Evolutionary conservation across 2,888 invertebrate species (phyloP).

Genomic region (Dicroscelio sp.): DNA sequence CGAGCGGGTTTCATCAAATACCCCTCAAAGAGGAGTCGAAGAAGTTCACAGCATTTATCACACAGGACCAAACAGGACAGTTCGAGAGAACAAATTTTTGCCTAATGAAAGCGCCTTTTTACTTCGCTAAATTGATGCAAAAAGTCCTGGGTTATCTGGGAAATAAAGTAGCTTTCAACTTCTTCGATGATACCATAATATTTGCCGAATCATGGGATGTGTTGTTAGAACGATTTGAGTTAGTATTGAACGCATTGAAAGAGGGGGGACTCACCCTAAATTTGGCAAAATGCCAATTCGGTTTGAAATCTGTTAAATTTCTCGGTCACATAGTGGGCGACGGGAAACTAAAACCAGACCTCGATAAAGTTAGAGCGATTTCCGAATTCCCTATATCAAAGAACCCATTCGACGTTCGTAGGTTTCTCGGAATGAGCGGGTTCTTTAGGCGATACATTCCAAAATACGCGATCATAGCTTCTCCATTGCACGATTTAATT

Average conservation of each 20-base stretch:
- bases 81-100: no score
- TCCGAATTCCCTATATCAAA: no score
- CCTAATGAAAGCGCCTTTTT: background rate
- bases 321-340: background rate
- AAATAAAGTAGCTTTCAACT: background rate
- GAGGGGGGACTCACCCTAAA: no score
- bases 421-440: constrained; percentile 15
- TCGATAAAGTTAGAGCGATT: background rate
- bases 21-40: background rate
- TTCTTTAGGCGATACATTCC: constrained; percentile 72
- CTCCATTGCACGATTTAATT: background rate
- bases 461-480: constrained; percentile 44
- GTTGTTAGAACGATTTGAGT: background rate
- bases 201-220: background rate
- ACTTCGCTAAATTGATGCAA: background rate
- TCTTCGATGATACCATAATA: background rate
- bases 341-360: background rate
- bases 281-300: no score
- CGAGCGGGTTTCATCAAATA: background rate
- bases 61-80: constrained; percentile 33
- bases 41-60: constrained; percentile 59
- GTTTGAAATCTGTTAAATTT: constrained; percentile 62
- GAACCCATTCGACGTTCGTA: background rate
- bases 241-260: background rate
- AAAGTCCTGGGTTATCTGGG: background rate